A percentile compares a stretch with the other conserved stretches of the same genome.
Conservation (phyloP, 2,888 invertebrate genomes). For the Trisateles emortualis region DNA sequence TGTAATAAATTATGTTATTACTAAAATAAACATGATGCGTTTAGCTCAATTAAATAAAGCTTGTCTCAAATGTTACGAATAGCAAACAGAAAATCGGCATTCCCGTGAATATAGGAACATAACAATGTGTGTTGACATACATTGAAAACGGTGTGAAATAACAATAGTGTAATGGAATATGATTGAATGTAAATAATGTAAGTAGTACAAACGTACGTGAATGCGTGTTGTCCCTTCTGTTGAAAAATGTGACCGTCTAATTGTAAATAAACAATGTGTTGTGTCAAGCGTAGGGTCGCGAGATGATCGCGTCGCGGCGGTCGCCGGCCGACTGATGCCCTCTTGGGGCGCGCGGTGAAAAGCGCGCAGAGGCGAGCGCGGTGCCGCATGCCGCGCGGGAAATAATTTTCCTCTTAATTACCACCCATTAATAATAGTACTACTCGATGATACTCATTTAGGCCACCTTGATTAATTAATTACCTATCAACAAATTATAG, state of each 20-base stretch:
- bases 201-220: slow-evolving; percentile 65
- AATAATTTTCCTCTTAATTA: slow-evolving; percentile 58
- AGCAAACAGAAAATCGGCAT: slow-evolving; percentile 50
- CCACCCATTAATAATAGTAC: slow-evolving; percentile 38
- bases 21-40: neutral
- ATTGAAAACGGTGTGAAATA: slow-evolving; percentile 25
- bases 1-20: neutral
- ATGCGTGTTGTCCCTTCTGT: slow-evolving; percentile 69
- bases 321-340: slow-evolving; percentile 70
- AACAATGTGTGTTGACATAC: slow-evolving; percentile 53
- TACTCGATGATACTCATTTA: neutral
- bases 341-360: neutral
- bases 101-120: slow-evolving; percentile 58
- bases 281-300: slow-evolving; percentile 54
- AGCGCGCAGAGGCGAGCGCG: slow-evolving; percentile 50
- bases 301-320: slow-evolving; percentile 71
- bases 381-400: slow-evolving; percentile 56
- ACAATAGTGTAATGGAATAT: slow-evolving; percentile 35
- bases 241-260: slow-evolving; percentile 64
- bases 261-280: slow-evolving; percentile 76
- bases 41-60: neutral
- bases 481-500: no score
- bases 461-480: neutral
- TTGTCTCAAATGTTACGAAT: slow-evolving; percentile 10
- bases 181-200: slow-evolving; percentile 36